Conservation (phyloP, 2,797 vertebrate species). For the Psittacula echo region DNA sequence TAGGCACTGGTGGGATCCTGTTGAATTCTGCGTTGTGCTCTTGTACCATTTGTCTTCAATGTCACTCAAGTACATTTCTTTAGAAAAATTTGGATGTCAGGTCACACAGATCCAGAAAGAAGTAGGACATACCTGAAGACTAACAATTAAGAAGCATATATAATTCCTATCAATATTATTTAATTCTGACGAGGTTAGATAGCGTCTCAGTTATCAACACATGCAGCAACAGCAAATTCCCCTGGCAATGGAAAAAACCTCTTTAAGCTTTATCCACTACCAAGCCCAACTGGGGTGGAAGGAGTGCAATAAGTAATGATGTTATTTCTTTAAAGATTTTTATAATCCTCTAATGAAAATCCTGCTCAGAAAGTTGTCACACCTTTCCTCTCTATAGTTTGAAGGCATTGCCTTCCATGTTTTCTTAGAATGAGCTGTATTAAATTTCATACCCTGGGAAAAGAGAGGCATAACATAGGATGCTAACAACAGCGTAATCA, state of each 20-base stretch:
- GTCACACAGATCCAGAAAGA: background rate
- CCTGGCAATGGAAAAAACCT: background rate
- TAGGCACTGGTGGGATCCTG: accelerated
- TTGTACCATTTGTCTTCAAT: accelerated
- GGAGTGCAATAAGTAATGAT: background rate
- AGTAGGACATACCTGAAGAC: background rate
- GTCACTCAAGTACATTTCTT: background rate
- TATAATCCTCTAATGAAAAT: background rate
- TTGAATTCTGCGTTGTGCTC: background rate
- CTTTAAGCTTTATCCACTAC: background rate
- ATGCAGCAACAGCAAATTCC: background rate
- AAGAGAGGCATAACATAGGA: background rate
- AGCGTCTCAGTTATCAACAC: background rate
- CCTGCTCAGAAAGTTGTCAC: background rate
- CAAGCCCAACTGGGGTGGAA: background rate
- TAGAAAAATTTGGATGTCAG: background rate
- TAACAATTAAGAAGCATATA: background rate
- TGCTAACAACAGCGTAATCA: background rate
- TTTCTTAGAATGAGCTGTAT: background rate
- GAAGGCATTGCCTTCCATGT: background rate
- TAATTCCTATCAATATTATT: background rate
- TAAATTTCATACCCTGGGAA: background rate
- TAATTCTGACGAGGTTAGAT: background rate
- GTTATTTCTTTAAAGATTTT: background rate
- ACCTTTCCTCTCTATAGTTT: background rate